Base-by-base conservation (phyloP, 2,888 invertebrate species). In the Nomada hirtipes region DNA sequence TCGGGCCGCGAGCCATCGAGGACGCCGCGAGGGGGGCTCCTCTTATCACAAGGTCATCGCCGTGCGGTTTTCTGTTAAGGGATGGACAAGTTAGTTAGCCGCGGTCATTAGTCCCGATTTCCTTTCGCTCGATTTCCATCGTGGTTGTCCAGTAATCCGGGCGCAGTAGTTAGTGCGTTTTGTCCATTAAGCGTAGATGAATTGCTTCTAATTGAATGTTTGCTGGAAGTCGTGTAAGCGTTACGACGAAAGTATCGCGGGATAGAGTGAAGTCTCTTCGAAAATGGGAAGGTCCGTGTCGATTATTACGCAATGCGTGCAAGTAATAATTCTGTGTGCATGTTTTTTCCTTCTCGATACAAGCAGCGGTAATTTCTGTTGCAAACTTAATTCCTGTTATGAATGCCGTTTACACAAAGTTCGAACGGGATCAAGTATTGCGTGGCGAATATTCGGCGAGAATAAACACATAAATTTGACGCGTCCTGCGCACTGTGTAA, bases 21-120 rank as follows among this genome's bases (percentile, higher is more conserved):
- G 42, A 15, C 61, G 61, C 76, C 18, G 44, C 52, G 72, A 59
- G 13, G 13, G 23, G 53, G 47, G 47, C 68, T 60, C 26, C 47
- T 29, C 63, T 63, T 85, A 83, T 88, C 82, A 61, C 82, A 80
- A 82, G 83, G 83, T 77, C 83, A 85, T 85, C 88, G 75, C n/a
- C 79, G 74, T 72, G 72, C 72, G 78, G 59, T 63, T 74, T 74
- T 74, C 75, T 70, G 50, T 78, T 73, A 73, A 76, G 84, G 84
- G 81, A 83, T 77, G 86, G 78, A 83, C 64, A 73, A 64, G 76
- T 74, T 83, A 69, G 71, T 78, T 71, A 65, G 73, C 67, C 70
- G 59, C 36, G 73, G 63, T 36, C 68, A 52, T 60, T 50, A 69
- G 50, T 70, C 60, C 55, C 84, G n/a, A 57, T 65, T 61, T 73